Evolutionary conservation across 2,797 vertebrate species (phyloP).

Genomic region (Pachyuromys duprasi): DNA sequence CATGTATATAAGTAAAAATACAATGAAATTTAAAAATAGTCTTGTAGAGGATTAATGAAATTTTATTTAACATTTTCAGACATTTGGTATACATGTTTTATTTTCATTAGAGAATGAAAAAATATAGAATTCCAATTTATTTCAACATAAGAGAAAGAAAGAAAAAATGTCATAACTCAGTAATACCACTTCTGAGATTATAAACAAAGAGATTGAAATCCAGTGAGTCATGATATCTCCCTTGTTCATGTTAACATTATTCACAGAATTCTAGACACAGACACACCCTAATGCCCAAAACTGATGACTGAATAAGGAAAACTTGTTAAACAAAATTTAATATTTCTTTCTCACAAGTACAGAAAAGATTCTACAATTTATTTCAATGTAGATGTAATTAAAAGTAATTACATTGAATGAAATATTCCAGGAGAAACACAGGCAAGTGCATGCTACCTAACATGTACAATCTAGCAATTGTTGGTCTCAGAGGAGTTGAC

Average conservation of each 20-base stretch:
- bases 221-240: neutral
- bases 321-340: neutral
- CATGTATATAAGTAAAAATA: neutral
- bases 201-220: neutral
- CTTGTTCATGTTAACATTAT: neutral
- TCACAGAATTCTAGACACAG: neutral
- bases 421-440: neutral
- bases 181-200: neutral
- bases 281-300: neutral
- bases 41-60: neutral
- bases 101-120: neutral
- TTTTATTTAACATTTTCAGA: neutral
- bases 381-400: neutral
- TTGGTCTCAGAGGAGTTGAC: neutral
- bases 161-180: too few relatives aligned
- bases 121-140: neutral
- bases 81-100: neutral
- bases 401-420: neutral
- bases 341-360: neutral
- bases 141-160: neutral
- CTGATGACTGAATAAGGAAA: neutral
- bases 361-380: neutral
- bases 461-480: neutral
- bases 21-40: neutral
- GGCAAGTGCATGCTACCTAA: neutral